phyloP scores from a whole-genome alignment of 2,888 invertebrate genomes.

The Volucella inanis region DNA sequence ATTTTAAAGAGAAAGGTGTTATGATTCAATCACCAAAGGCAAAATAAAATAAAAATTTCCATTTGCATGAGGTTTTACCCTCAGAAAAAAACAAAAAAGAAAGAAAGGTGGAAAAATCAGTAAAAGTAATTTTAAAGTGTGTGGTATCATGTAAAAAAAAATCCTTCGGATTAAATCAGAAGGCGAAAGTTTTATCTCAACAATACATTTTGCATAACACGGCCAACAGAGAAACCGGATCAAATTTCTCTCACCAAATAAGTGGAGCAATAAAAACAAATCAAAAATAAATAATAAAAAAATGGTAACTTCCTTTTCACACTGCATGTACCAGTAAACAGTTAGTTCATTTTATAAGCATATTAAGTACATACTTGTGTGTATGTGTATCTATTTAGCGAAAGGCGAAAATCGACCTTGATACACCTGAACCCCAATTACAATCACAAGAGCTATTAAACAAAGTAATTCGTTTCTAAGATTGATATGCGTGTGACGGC shows the following conservation, averaged over 20 bases:
- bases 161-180: constrained; percentile 35
- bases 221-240: constrained; percentile 49
- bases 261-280: not conserved
- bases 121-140: not conserved
- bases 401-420: constrained; percentile 56
- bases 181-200: constrained; percentile 33
- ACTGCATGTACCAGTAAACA: constrained; percentile 28
- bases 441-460: constrained; percentile 59
- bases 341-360: not conserved
- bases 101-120: constrained; percentile 38
- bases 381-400: constrained; percentile 13
- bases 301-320: constrained; percentile 41
- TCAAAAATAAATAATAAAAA: not conserved
- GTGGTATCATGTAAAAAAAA: constrained; percentile 24
- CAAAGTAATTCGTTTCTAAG: constrained; percentile 42
- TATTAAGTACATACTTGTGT: not conserved
- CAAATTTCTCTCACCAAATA: constrained; percentile 16
- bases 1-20: constrained; percentile 2
- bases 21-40: constrained; percentile 3
- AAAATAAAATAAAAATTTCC: not conserved
- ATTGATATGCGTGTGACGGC: constrained; percentile 56
- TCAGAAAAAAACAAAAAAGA: constrained; percentile 14
- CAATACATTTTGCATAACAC: constrained; percentile 45
- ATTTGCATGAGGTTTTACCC: constrained; percentile 10
- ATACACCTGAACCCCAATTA: constrained; percentile 48